Conservation (phyloP, 1,140 invertebrate species). For the Bombus picipes region DNA sequence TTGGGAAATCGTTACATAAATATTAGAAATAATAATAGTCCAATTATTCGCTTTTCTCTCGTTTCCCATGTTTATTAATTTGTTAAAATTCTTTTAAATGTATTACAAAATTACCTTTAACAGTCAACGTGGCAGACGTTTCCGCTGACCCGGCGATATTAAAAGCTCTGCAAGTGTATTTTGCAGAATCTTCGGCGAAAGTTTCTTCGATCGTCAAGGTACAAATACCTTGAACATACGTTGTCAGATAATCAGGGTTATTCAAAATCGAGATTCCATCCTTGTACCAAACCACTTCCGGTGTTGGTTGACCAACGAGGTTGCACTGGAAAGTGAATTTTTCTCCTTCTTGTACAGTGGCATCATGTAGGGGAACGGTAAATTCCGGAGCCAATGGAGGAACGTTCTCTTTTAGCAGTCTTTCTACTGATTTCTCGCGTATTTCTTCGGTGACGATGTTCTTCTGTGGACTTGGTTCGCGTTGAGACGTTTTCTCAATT, state of each 20-base stretch:
- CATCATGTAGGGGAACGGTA: slow-evolving; percentile 86
- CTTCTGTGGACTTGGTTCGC: slow-evolving; percentile 66
- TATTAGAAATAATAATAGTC: neutral
- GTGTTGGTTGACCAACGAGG: slow-evolving; percentile 83
- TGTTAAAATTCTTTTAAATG: neutral
- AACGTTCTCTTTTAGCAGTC: slow-evolving; percentile 44
- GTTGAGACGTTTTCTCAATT: slow-evolving; percentile 65
- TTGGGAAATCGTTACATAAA: neutral
- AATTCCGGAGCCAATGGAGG: slow-evolving; percentile 83
- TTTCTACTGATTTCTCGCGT: neutral
- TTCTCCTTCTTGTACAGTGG: slow-evolving; percentile 89
- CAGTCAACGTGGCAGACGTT: slow-evolving; percentile 88
- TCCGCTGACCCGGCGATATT: slow-evolving; percentile 88
- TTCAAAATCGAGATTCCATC: slow-evolving; percentile 87
- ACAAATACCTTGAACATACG: slow-evolving; percentile 83
- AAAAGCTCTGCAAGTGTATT: slow-evolving; percentile 88
- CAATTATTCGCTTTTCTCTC: neutral
- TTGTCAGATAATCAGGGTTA: slow-evolving; percentile 88
- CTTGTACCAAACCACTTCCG: slow-evolving; percentile 88
- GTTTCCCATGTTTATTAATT: neutral
- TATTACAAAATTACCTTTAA: slow-evolving; percentile 85
- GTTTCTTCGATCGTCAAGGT: slow-evolving; percentile 90
- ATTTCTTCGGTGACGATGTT: slow-evolving; percentile 53
- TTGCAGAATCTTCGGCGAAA: slow-evolving; percentile 91
- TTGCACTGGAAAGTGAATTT: slow-evolving; percentile 85